Evolutionary conservation across 2,797 vertebrate species (phyloP).

Genomic region (Leuciscus waleckii): DNA sequence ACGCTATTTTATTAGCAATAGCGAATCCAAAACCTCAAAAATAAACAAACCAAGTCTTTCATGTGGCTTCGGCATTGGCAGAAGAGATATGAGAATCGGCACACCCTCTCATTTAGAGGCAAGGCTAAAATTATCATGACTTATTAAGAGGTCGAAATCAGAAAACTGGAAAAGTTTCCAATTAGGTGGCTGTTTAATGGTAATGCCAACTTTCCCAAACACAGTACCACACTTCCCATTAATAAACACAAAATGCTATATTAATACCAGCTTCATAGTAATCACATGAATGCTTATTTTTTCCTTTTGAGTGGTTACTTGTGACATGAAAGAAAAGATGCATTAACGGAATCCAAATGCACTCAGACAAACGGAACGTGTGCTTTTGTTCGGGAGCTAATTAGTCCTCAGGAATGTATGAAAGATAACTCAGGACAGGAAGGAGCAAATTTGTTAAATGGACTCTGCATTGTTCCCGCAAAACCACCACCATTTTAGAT

Average conservation of each 20-base stretch:
- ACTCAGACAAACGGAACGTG: constrained; percentile 68
- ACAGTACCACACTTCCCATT: constrained; percentile 36
- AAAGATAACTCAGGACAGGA: constrained; percentile 75
- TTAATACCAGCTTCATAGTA: constrained; percentile 22
- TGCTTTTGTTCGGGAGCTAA: constrained; percentile 73
- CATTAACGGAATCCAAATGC: constrained; percentile 74
- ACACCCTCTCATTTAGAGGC: constrained; percentile 71
- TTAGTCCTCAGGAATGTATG: constrained; percentile 72
- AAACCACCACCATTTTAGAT: constrained; percentile 74
- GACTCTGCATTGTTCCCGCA: constrained; percentile 72
- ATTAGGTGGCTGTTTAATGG: not conserved
- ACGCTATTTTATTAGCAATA: constrained; percentile 56
- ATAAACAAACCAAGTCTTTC: constrained; percentile 49
- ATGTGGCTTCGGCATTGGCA: constrained; percentile 34
- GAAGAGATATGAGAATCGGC: constrained; percentile 67
- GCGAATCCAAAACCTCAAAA: constrained; percentile 38
- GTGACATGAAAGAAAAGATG: constrained; percentile 63
- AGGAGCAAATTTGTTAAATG: constrained; percentile 79
- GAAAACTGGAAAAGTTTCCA: constrained; percentile 57
- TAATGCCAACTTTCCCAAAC: not conserved
- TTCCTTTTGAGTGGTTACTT: constrained; percentile 52
- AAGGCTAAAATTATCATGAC: constrained; percentile 67
- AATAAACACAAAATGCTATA: constrained; percentile 37
- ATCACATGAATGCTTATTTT: constrained; percentile 49
- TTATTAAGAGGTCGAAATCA: constrained; percentile 62